Base-by-base conservation (phyloP, 2,888 invertebrate species). In the Malachius bipustulatus region DNA sequence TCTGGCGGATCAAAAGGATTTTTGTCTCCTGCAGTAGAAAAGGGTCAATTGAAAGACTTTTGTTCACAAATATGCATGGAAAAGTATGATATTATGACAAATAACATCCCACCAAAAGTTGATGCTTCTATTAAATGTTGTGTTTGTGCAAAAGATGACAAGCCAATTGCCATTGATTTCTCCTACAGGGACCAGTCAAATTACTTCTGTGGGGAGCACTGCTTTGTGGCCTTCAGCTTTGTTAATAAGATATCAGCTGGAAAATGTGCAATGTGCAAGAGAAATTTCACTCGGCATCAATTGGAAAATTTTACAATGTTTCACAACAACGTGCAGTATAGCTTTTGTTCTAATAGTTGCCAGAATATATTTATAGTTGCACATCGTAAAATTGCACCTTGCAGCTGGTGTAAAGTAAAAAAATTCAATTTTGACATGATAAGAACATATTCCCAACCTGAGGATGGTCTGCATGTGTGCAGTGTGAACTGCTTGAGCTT, bases 351-450 rank as follows among this genome's bases (percentile, higher is more conserved):
- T 1, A 82, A 83, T 47, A 79, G 83, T 2, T 96, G 94, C 59
- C 77, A 91, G 64, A 90, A 89, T 56, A 80, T 88, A 13, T 93
- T 82, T 58, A 87, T 91, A 10, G 81, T 88, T 46, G 78, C 82
- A 14, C 81, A 83, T 42, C 67, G 90, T 16, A 85, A 87, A 59
- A 90, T 90, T 50, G 84, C 90, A 3, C 81, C 88, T 0, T 96
- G 96, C 59, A 80, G 82, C 49, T 89, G 88, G 84, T 96, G 96
- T 60, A 90, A 89, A 65, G 88, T 90, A 2, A 91, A 90, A 59
- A 94, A 94, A 59, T 89, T 89, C 59, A 93, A 94, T 62, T 94
- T 91, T 55, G 94, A 96, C 56, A 91, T 96, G 90, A 89, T 96
- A 14, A 70, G 73, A 40, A 67, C 80, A 11, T 30, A 35, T 12